phyloP scores from a whole-genome alignment of 2,888 invertebrate genomes.

The Podabrus alpinus region DNA sequence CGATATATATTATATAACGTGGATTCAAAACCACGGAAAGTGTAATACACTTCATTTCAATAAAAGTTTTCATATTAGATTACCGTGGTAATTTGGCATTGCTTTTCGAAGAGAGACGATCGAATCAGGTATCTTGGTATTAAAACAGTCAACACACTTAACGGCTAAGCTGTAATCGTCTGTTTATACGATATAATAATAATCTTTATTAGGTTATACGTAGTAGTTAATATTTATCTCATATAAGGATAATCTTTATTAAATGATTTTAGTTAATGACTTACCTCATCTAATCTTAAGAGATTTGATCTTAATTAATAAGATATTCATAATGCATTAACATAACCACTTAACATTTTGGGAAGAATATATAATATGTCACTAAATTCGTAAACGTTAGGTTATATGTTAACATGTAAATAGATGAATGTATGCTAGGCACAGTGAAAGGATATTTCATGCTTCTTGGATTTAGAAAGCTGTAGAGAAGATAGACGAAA shows the following conservation, averaged over 20 bases:
- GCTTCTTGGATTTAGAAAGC: slow-evolving; percentile 26
- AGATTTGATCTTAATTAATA: neutral
- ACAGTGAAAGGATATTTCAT: slow-evolving; percentile 24
- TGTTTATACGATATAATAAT: no score
- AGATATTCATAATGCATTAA: slow-evolving; percentile 5
- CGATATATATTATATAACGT: no score
- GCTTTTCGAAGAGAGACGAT: no score
- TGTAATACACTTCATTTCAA: no score
- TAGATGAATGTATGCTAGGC: slow-evolving; percentile 24
- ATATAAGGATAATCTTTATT: neutral
- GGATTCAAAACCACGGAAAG: no score
- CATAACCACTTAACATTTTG: slow-evolving; percentile 12
- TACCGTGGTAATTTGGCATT: no score
- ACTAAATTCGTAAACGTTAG: slow-evolving; percentile 16
- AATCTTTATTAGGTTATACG: no score
- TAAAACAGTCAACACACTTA: no score
- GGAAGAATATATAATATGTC: slow-evolving; percentile 17
- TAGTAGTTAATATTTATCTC: no score
- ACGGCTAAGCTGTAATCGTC: no score
- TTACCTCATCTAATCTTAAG: neutral
- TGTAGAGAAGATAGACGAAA: slow-evolving; percentile 25
- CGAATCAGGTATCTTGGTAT: no score
- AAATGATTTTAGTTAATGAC: neutral
- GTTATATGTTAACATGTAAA: slow-evolving; percentile 26
- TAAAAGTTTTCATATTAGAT: no score